These are phyloP conservation scores for Psettodes erumei DNA, from an alignment of 2,113 vertebrate species.

Conservation along the genomic window DNA sequence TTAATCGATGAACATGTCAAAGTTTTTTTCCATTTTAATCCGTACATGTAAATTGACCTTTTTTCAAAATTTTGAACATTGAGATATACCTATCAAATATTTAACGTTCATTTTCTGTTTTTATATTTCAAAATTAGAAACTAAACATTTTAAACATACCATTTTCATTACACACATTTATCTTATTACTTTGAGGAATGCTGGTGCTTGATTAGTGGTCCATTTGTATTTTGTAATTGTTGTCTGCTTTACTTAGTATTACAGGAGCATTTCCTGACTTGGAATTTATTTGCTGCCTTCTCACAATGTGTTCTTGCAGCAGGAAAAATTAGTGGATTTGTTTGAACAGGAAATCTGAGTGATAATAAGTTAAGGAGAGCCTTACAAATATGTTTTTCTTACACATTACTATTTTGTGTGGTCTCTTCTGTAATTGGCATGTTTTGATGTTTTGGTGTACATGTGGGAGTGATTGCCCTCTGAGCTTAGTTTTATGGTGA, in stretches of 20 bases:
- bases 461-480: conserved; percentile 1
- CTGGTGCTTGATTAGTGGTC: not conserved
- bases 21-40: not conserved
- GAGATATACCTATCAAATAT: not conserved
- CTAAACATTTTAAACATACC: not conserved
- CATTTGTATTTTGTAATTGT: not conserved
- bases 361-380: not conserved
- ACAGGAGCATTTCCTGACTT: not conserved
- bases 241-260: not conserved
- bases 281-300: too few relatives aligned
- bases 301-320: too few relatives aligned
- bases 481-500: not conserved
- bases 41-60: not conserved
- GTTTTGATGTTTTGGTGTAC: not conserved
- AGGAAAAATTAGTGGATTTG: not conserved
- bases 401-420: not conserved
- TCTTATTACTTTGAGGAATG: too few relatives aligned
- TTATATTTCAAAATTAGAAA: not conserved
- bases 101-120: not conserved
- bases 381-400: not conserved
- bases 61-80: not conserved
- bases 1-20: not conserved
- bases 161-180: not conserved
- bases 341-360: not conserved
- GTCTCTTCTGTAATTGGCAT: not conserved